Evolutionary conservation across 2,113 vertebrate species (phyloP), one percentile per base, ranked within the genome.

Genomic region (Datnioides undecimradiatus): DNA sequence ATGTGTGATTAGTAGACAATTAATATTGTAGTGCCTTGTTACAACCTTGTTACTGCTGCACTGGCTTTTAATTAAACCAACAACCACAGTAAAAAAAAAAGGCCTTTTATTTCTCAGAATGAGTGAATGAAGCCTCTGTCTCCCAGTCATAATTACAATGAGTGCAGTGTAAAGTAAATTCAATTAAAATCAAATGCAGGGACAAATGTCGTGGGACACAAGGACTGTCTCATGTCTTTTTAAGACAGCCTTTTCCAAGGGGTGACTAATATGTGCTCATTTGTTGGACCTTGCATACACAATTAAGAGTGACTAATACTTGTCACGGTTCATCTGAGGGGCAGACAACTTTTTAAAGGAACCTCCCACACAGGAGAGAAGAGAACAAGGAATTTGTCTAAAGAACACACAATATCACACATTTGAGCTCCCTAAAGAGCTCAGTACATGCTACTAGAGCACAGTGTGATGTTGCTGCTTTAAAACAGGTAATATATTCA

Each of bases 361-460:
- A 69, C 8, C 29, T 34, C 62, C 34, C 13, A 25, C 27, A 45
- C 55, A 68, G 48, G 29, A 77, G 49, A 63, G 52, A 73, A 14
- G 12, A 27, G 34, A 4, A 11, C 12, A 41, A 70, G 13, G 27
- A 49, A 43, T 40, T 1, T 29, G 2, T 43, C 27, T 21, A 2
- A 54, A 36, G 12, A 59, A 27, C 34, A 23, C 19, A 40, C 9
- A 34, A 17, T 57, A 27, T 65, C 6, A 17, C 40, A 58, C 7
- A 25, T n/a, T n/a, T 6, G 7, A 40, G 25, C 46, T 55, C 19
- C 79, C 70, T 43, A 60, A 43, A 25, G 21, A 64, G 25, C 33
- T 74, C n/a, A 69, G 62, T 64, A 69, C 34, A 65, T 73, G 2
- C 16, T 40, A 31, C 27, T 29, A 40, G 6, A 29, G 57, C 57